Base-by-base conservation (phyloP, 2,113 vertebrate genomes). In the Semicossyphus pulcher region DNA sequence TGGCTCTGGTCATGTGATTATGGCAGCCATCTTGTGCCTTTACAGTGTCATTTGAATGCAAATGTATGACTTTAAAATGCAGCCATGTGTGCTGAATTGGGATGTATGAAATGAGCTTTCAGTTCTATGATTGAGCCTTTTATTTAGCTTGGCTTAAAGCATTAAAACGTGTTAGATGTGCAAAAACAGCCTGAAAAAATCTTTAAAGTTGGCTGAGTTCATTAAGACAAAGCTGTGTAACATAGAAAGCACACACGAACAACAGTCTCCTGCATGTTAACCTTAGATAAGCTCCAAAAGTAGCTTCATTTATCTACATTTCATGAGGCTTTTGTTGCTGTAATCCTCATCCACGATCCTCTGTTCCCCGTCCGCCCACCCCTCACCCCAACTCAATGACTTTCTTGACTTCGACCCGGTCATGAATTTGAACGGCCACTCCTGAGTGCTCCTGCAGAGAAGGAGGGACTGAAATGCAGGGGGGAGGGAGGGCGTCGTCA, bases 11-110 rank as follows among this genome's bases (percentile, higher is more conserved):
- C 67, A 85, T 74, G 84, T 84, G 69, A 72, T 48, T 5, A 41
- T 10, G 36, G 79, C 53, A 62, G 81, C 76, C 80, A 86, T 88
- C 36, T 87, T 89, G 11, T 48, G 63, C 29, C 31, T 59, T n/a
- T 53, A 58, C 8, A 25, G 31, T 76, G 14, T 32, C 56, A 86
- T 70, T 68, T n/a, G 12, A 74, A 76, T 72, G 25, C 51, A 66
- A 60, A 78, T 71, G 36, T 56, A 26, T 31, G 39, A 31, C n/a
- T n/a, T 34, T 45, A 59, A 42, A 44, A 54, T 64, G 11, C 26
- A 44, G 26, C 23, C 20, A 6, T 15, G 25, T 15, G 6, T 61
- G 28, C 15, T n/a, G 12, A 15, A 42, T 26, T 2, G 7, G 6
- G 5, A 11, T 25, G 11, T 25, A 5, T 32, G 4, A 29, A 37